Conservation (phyloP, 2,113 vertebrate genomes). For the Oriolus oriolus region DNA sequence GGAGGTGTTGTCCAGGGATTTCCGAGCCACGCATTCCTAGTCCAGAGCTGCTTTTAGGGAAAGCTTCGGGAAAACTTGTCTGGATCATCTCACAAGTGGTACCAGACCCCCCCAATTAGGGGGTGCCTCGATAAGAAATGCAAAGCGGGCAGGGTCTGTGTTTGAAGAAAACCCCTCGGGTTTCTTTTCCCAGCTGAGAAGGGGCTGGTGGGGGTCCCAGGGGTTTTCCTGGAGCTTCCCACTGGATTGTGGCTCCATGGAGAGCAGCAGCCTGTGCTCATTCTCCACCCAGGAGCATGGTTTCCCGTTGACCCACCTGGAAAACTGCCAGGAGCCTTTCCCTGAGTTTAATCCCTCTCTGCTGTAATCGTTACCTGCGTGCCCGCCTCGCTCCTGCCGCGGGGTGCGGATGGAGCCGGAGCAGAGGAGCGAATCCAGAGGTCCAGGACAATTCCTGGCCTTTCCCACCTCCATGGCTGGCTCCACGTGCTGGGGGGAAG, state of each 20-base stretch:
- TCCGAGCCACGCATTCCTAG: rapidly evolving
- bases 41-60: background rate
- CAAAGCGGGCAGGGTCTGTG: background rate
- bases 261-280: background rate
- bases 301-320: background rate
- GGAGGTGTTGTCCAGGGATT: background rate
- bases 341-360: background rate
- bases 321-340: background rate
- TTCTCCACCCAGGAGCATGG: background rate
- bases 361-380: conserved; percentile 4
- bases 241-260: rapidly evolving
- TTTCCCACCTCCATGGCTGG: background rate
- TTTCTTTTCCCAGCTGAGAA: background rate
- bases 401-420: too few relatives aligned
- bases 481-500: background rate
- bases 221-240: background rate
- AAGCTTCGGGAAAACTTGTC: background rate
- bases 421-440: background rate
- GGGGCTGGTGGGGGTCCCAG: background rate
- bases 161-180: too few relatives aligned
- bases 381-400: background rate
- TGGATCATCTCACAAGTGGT: rapidly evolving
- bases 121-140: background rate
- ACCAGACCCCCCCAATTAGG: background rate
- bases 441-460: rapidly evolving